Percentiles rank a stretch among this genome's conserved stretches.
Evolutionary conservation across 2,888 invertebrate species (phyloP).

Genomic region (Ophion ventricosus): DNA sequence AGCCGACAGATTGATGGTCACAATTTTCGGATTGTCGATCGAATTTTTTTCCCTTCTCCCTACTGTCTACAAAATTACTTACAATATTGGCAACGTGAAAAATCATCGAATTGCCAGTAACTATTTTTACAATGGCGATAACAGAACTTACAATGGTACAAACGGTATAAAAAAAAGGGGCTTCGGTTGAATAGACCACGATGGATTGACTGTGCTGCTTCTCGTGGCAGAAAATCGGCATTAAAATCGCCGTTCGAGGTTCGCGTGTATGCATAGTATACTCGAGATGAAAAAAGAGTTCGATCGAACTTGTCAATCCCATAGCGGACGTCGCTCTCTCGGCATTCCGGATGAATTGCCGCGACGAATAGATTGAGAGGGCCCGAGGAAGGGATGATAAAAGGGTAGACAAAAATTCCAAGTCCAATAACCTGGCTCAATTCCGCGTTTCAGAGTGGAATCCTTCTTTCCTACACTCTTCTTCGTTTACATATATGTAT

Average conservation of each 20-base stretch:
- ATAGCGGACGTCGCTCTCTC: slow-evolving; percentile 36
- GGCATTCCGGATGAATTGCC: slow-evolving; percentile 66
- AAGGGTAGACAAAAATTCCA: slow-evolving; percentile 69
- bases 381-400: slow-evolving; percentile 63
- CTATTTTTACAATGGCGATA: slow-evolving; percentile 3
- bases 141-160: background rate
- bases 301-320: slow-evolving; percentile 44
- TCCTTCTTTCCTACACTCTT: slow-evolving; percentile 45
- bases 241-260: slow-evolving; percentile 30
- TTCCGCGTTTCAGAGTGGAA: slow-evolving; percentile 61
- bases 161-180: slow-evolving; percentile 29
- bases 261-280: background rate
- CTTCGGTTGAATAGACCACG: slow-evolving; percentile 55
- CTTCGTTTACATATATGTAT: slow-evolving; percentile 7
- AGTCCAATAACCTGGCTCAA: slow-evolving; percentile 68
- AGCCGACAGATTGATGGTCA: no score
- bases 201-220: slow-evolving; percentile 41
- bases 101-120: background rate
- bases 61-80: background rate
- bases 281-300: slow-evolving; percentile 26
- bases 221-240: slow-evolving; percentile 47
- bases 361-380: slow-evolving; percentile 66
- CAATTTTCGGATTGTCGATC: background rate
- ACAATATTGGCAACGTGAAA: background rate
- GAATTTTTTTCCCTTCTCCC: background rate